Base-by-base conservation (phyloP, 2,888 invertebrate species). In the Apotomis betuletana region DNA sequence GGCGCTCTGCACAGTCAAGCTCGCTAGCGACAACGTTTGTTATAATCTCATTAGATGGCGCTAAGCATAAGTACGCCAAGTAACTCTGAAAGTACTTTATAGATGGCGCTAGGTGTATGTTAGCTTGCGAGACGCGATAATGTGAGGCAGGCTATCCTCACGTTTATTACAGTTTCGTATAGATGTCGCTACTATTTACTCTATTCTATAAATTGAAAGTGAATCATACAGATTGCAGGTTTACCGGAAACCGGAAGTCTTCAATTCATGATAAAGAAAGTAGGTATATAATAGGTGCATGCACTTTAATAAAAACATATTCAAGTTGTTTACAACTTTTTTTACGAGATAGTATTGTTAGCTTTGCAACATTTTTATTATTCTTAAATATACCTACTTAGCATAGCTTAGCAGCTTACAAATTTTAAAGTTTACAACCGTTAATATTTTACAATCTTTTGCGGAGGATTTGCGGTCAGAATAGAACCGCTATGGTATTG, bases 71-170 rank as follows among this genome's bases (percentile, higher is more conserved):
- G 0, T n/a, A 10, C 9, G 6, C 0, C 54, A 38, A 67, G 0
- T 67, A 9, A 57, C 46, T 65, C 46, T n/a, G 9, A 5, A 27
- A 27, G 9, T 5, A 9, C 12, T 5, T 9, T n/a, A 57, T 69
- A 76, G 76, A 77, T 74, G 74, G 67, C 75, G 57, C n/a, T 74
- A 5, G 44, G 10, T 8, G 44, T 5, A 5, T 9, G 3, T 0
- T 4, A 12, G 55, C 44, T 12, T 55, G 4, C 13, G 41, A n/a
- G 9, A 49, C 49, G 3, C 27, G 5, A 12, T 9, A 9, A 55
- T 44, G 64, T 27, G 44, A 15, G 12, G 44, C 36, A 9, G 52
- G 8, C 9, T 9, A 38, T n/a, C 5, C 5, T 54, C 4, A 10
- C 54, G 8, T 13, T 10, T 41, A 63, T 10, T n/a, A 51, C n/a